Evolutionary conservation across 2,113 vertebrate genomes (phyloP), one percentile per base, ranked within the genome.

Genomic region (Neotragus moschatus): DNA sequence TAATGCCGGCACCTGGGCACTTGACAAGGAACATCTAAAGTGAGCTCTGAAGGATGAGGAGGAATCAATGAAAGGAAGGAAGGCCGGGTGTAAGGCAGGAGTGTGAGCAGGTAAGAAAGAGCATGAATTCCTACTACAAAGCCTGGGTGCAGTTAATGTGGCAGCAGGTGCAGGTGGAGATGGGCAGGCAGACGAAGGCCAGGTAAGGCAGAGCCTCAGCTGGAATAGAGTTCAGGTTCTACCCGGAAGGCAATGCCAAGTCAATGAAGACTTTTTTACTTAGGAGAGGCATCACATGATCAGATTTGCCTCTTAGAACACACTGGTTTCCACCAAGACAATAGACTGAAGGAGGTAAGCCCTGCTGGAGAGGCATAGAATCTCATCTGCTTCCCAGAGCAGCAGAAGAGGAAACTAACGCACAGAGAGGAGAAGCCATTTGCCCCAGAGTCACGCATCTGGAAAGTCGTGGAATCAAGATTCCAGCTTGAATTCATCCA

Each of bases 131-230:
- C 90, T 17, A 0, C 5, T 3, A 8, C 26, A 39, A 63, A 90
- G 10, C 23, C 58, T 15, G 7, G 12, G 0, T 33, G n/a, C 21
- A 61, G 43, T 14, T 2, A 51, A 15, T 33, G 43, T 0, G 7
- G 66, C 4, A 26, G 47, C 58, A 43, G 47, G 53, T 7, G n/a
- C 77, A 19, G 30, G 28, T 1, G 15, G 58, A 33, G 15, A 0
- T 6, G n/a, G 47, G 19, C 33, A 33, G 36, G 21, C 1, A 6
- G 39, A 15, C 2, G 1, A 55, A 81, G 51, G 13, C 47, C 43
- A n/a, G 58, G 1, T 4, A 56, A 49, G 70, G 77, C 14, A 10
- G 16, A 7, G 21, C 16, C 39, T 6, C 7, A 8, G 82, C 82
- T 19, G n/a, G 17, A 28, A 70, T 0, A 30, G 36, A 70, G n/a